These are phyloP conservation scores for Melanotaenia duboulayi DNA, from an alignment of 2,113 vertebrate genomes.

Conservation along the genomic window DNA sequence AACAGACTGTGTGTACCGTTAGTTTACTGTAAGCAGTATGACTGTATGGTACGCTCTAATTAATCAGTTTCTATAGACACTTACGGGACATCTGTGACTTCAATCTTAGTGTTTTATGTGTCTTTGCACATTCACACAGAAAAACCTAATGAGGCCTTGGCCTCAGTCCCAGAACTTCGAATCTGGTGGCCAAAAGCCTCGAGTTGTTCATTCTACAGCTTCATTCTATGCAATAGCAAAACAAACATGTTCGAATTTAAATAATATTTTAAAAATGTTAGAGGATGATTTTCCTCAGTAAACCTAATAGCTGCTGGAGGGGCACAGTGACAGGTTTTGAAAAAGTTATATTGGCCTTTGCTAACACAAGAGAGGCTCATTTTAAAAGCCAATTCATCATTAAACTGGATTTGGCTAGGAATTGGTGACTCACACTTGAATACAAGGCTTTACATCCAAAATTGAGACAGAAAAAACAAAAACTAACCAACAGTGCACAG, in stretches of 20 bases:
- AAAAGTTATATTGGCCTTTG: too few relatives aligned
- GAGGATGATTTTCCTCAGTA: too few relatives aligned
- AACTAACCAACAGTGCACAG: too few relatives aligned
- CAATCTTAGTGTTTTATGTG: neutral
- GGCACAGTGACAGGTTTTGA: too few relatives aligned
- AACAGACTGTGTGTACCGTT: neutral
- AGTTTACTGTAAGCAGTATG: constrained; percentile 21
- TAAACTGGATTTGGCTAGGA: too few relatives aligned
- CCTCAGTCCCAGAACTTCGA: constrained; percentile 60
- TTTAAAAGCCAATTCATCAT: too few relatives aligned
- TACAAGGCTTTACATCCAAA: too few relatives aligned
- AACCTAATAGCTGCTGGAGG: too few relatives aligned
- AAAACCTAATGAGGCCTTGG: constrained; percentile 41
- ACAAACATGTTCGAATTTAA: neutral
- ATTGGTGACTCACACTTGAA: too few relatives aligned
- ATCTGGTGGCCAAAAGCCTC: constrained; percentile 32
- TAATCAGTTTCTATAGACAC: constrained; percentile 42
- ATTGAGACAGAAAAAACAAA: too few relatives aligned
- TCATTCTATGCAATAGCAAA: constrained; percentile 1
- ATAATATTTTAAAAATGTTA: neutral
- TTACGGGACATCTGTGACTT: constrained; percentile 62
- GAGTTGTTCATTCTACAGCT: constrained; percentile 23
- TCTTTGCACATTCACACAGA: constrained; percentile 15
- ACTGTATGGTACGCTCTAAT: constrained; percentile 45
- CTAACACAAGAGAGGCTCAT: too few relatives aligned